phyloP scores from a whole-genome alignment of 2,797 vertebrate genomes.

The Botia almorhae region DNA sequence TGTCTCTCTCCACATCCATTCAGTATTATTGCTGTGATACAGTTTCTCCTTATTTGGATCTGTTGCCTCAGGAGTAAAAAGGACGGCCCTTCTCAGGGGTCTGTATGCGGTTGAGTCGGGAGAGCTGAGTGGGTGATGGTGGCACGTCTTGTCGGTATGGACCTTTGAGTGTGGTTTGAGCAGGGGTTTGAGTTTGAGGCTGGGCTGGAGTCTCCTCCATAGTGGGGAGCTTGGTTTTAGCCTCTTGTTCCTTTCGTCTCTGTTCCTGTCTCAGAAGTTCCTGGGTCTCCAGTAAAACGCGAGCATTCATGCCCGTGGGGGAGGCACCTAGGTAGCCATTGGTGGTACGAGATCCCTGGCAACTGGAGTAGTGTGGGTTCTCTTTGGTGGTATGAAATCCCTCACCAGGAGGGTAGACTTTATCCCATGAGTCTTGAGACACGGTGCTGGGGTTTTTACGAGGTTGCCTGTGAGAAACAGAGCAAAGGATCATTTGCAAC shows the following conservation, averaged over 20 bases:
- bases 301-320: constrained; percentile 84
- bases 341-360: constrained; percentile 80
- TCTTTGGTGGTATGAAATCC: constrained; percentile 90
- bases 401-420: constrained; percentile 82
- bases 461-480: constrained; percentile 81
- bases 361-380: constrained; percentile 86
- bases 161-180: constrained; percentile 82
- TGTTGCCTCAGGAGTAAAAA: constrained; percentile 88
- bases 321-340: constrained; percentile 87
- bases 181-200: constrained; percentile 52
- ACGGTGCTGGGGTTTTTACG: constrained; percentile 85
- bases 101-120: constrained; percentile 87
- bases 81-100: constrained; percentile 89
- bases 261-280: constrained; percentile 96
- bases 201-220: constrained; percentile 61
- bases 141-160: constrained; percentile 96
- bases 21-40: constrained; percentile 26
- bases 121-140: constrained; percentile 94
- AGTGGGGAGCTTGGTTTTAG: constrained; percentile 76
- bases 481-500: constrained; percentile 28
- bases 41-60: constrained; percentile 58
- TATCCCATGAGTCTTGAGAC: constrained; percentile 93
- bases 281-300: constrained; percentile 94
- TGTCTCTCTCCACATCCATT: constrained; percentile 6
- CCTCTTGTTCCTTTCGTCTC: constrained; percentile 91